Evolutionary conservation across 2,888 invertebrate genomes (phyloP), one percentile per base, ranked within the genome.

Genomic region (Exocentrus adspersus): DNA sequence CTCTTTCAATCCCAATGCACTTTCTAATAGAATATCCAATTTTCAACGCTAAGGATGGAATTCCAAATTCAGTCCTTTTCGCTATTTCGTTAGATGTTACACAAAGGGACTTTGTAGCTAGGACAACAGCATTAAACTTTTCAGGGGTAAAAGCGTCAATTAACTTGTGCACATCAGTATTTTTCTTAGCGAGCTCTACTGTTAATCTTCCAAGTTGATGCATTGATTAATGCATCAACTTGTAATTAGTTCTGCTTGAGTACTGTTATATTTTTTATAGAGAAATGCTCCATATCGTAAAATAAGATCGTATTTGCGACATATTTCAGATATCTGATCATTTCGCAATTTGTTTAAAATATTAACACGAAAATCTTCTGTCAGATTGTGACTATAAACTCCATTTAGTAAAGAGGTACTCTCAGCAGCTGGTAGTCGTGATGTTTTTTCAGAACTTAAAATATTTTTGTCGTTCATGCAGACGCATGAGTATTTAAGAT

Each of bases 1-100:
- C 69, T 50, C 65, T 30, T 64, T 65, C 42, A 41, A 63, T 68
- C 19, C 57, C 32, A 42, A 58, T 65, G 56, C 65, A 67, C 45
- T 69, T 69, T 62, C 61, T 60, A 45, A 67, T n/a, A 12, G 64
- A 32, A 51, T 64, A 53, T 1, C 67, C 64, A 45, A 64, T 62
- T 56, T 67, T 67, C 41, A 67, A 59, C 12, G 67, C 64, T 37
- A 62, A 37, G 12, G 62, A 65, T 7, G 64, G 64, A 32, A 54
- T 51, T 12, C 57, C 56, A 52, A 67, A 65, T 54, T 64, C 64
- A 28, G 64, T 62, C 42, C 64, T 48, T 50, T 57, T 62, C 7
- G 28, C 43, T 43, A 43, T 43, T 19, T 43, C 19, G 43, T 43
- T 43, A 17, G 43, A 43, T 43, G 43, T 43, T 43, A 43, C 43